Percentiles rank a stretch among this genome's conserved stretches.
These are phyloP conservation scores for Plecotus auritus DNA, from an alignment of 2,113 vertebrate genomes.

Conservation along the genomic window DNA sequence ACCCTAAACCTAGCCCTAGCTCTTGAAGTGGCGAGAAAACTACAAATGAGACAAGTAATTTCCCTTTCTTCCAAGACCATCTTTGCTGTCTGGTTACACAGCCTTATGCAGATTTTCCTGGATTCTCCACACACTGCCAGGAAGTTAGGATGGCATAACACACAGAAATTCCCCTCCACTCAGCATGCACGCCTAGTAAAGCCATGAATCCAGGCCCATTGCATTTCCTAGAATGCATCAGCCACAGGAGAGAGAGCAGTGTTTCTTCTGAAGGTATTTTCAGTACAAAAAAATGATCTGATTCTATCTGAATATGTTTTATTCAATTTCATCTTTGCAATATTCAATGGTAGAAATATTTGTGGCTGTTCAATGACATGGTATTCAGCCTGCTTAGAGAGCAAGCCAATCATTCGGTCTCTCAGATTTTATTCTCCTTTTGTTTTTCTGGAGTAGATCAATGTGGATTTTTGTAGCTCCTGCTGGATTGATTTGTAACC, in stretches of 20 bases:
- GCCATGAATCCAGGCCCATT: background rate
- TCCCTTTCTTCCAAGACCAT: background rate
- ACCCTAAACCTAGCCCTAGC: too few species aligned
- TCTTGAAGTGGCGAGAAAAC: background rate
- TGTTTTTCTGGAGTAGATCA: background rate
- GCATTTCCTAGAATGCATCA: conserved; percentile 49
- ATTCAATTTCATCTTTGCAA: conserved; percentile 70
- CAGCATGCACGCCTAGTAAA: background rate
- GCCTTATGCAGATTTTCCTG: background rate
- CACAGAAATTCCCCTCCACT: background rate
- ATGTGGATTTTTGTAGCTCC: background rate
- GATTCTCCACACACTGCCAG: background rate
- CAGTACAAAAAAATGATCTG: conserved; percentile 68
- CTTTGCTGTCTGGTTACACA: background rate
- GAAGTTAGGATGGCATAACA: background rate
- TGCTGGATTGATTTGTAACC: background rate
- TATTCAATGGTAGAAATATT: background rate
- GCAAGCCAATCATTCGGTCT: background rate
- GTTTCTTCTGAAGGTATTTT: conserved; percentile 38
- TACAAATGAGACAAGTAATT: background rate
- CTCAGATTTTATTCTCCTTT: background rate
- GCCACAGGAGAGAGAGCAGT: background rate
- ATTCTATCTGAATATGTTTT: conserved; percentile 71
- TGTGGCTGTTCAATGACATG: conserved; percentile 23
- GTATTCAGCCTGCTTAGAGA: conserved; percentile 49